phyloP scores from a whole-genome alignment of 2,888 invertebrate species.

The Papilio demoleus region DNA sequence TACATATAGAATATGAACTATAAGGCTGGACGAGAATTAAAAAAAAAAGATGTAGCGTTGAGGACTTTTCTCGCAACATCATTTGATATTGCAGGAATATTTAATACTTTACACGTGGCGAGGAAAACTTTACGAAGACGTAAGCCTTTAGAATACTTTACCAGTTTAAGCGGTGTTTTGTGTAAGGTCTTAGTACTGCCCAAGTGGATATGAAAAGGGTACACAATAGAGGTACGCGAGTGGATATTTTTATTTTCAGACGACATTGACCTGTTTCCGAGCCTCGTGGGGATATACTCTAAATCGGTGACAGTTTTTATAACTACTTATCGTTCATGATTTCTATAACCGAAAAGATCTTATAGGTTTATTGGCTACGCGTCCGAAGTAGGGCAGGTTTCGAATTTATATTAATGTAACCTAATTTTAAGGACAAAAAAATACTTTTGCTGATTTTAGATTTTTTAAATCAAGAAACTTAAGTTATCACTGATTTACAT shows the following conservation, averaged over 20 bases:
- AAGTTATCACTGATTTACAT: too few relatives aligned
- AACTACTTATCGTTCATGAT: not conserved
- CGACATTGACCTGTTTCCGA: slow-evolving; percentile 57
- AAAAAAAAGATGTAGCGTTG: not conserved
- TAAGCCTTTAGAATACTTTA: slow-evolving; percentile 39
- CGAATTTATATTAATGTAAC: too few relatives aligned
- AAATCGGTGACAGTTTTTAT: slow-evolving; percentile 38
- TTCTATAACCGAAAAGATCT: not conserved
- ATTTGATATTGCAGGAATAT: not conserved
- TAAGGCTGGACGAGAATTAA: not conserved
- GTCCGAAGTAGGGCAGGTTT: too few relatives aligned
- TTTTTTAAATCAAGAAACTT: too few relatives aligned
- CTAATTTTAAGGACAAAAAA: too few relatives aligned
- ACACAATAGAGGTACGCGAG: slow-evolving; percentile 49
- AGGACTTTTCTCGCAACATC: not conserved
- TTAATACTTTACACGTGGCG: slow-evolving; percentile 26
- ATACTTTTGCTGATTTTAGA: too few relatives aligned
- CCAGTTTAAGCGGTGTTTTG: slow-evolving; percentile 44
- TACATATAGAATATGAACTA: too few relatives aligned
- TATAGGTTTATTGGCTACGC: too few relatives aligned
- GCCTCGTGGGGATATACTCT: slow-evolving; percentile 37
- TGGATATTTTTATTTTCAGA: slow-evolving; percentile 54
- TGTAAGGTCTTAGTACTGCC: slow-evolving; percentile 53
- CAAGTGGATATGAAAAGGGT: slow-evolving; percentile 54
- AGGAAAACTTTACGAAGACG: slow-evolving; percentile 25